Conservation (phyloP, 1,140 invertebrate genomes). For the Cydia strobilella region DNA sequence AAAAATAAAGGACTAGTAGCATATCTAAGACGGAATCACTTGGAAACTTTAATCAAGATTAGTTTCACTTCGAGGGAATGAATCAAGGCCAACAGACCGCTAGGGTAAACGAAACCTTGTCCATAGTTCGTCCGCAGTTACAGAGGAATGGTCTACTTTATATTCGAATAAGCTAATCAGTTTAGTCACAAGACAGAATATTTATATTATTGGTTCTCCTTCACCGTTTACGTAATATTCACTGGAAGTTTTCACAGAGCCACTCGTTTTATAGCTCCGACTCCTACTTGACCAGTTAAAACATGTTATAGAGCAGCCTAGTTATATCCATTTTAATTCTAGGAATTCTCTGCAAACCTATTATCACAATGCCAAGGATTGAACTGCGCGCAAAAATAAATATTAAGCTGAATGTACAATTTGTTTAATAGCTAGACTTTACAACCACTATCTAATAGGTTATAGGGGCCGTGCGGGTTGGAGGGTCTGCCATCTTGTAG, state of each 20-base stretch:
- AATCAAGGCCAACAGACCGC: constrained; percentile 17
- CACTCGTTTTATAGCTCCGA: background rate
- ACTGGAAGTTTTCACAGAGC: background rate
- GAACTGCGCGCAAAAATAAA: too few species aligned
- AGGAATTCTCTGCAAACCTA: too few species aligned
- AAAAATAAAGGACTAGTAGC: background rate
- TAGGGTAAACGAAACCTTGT: background rate
- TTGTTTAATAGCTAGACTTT: background rate
- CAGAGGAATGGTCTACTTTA: background rate
- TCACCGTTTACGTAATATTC: background rate
- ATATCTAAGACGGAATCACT: constrained; percentile 22
- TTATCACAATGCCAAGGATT: too few species aligned
- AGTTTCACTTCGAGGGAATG: background rate
- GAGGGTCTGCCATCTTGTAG: too few species aligned
- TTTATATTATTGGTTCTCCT: background rate
- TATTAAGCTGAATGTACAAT: background rate
- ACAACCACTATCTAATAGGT: background rate
- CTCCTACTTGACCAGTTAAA: too few species aligned
- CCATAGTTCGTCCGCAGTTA: background rate
- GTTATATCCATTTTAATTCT: too few species aligned
- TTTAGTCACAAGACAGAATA: too few species aligned
- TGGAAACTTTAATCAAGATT: constrained; percentile 31
- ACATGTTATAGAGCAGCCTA: too few species aligned
- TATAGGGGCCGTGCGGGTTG: too few species aligned
- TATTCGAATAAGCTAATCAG: background rate